These are phyloP conservation scores for Chloroceryle inda DNA, from an alignment of 2,797 vertebrate species.

Conservation along the genomic window DNA sequence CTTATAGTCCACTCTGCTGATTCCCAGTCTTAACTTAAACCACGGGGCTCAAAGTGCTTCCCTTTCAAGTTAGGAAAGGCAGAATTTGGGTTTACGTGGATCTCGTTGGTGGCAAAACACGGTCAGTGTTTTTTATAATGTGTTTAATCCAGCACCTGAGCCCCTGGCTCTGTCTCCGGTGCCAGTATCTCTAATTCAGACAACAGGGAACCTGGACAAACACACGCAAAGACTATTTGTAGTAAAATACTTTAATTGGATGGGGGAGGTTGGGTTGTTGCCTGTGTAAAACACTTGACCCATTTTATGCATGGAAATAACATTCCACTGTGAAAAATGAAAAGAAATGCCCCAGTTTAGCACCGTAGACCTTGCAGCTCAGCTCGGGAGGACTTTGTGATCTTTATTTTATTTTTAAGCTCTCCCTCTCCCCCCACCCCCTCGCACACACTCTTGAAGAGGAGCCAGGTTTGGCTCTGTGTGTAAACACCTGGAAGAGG, in stretches of 20 bases:
- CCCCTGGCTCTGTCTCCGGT: neutral
- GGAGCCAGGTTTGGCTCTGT: constrained; percentile 81
- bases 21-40: constrained; percentile 35
- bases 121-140: neutral
- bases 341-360: constrained; percentile 72
- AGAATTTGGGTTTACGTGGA: neutral
- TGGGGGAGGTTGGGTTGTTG: constrained; percentile 71
- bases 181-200: constrained; percentile 50
- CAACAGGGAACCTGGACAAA: constrained; percentile 47
- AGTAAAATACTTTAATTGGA: constrained; percentile 80
- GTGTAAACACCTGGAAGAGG: constrained; percentile 81
- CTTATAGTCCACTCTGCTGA: neutral
- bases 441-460: constrained; percentile 28
- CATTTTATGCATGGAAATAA: constrained; percentile 81
- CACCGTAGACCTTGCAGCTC: constrained; percentile 49
- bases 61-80: neutral
- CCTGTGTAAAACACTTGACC: constrained; percentile 79
- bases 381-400: constrained; percentile 61
- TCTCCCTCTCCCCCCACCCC: neutral
- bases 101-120: neutral
- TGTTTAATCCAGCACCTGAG: constrained; percentile 16
- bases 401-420: constrained; percentile 66
- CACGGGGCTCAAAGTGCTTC: constrained; percentile 22
- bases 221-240: constrained; percentile 66
- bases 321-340: constrained; percentile 76